phyloP scores from a whole-genome alignment of 1,140 invertebrate genomes.

The Drosophila melanica region DNA sequence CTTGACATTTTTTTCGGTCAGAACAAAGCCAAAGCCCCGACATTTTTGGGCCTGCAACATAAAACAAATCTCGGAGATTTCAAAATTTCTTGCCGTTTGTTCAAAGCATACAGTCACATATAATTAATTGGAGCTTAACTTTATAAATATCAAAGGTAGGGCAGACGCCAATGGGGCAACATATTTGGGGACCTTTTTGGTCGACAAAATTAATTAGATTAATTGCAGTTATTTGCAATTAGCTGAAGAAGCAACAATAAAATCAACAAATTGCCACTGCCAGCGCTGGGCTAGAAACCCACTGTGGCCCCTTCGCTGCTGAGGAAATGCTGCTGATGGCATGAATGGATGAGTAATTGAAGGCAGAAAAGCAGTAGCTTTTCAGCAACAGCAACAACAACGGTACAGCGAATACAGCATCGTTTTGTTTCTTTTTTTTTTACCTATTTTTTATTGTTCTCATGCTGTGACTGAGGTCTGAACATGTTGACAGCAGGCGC shows the following conservation, averaged over 20 bases:
- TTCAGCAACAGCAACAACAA: too few relatives aligned
- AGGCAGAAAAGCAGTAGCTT: slow-evolving; percentile 20
- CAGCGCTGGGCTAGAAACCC: slow-evolving; percentile 14
- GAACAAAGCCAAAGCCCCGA: slow-evolving; percentile 26
- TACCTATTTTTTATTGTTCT: slow-evolving; percentile 57
- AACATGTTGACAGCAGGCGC: slow-evolving; percentile 71
- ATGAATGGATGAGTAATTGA: slow-evolving; percentile 74
- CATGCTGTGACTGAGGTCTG: slow-evolving; percentile 57
- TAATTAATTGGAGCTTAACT: slow-evolving; percentile 12
- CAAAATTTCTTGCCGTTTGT: slow-evolving; percentile 6
- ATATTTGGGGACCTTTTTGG: slow-evolving; percentile 1
- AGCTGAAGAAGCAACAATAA: slow-evolving; percentile 53
- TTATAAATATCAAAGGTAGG: slow-evolving; percentile 4
- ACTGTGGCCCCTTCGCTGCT: slow-evolving; percentile 17
- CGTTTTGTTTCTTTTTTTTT: slow-evolving; percentile 3
- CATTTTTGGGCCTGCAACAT: slow-evolving; percentile 33
- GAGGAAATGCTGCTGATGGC: slow-evolving; percentile 49
- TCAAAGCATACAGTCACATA: slow-evolving; percentile 9
- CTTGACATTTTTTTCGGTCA: slow-evolving; percentile 60
- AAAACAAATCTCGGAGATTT: slow-evolving; percentile 18
- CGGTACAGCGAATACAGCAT: slow-evolving; percentile 23
- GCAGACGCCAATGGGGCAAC: slow-evolving; percentile 6
- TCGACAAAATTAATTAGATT: slow-evolving; percentile 33
- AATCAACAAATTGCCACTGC: slow-evolving; percentile 61
- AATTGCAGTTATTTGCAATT: slow-evolving; percentile 47